phyloP scores from a whole-genome alignment of 2,113 vertebrate species.

The Chinchilla lanigera region DNA sequence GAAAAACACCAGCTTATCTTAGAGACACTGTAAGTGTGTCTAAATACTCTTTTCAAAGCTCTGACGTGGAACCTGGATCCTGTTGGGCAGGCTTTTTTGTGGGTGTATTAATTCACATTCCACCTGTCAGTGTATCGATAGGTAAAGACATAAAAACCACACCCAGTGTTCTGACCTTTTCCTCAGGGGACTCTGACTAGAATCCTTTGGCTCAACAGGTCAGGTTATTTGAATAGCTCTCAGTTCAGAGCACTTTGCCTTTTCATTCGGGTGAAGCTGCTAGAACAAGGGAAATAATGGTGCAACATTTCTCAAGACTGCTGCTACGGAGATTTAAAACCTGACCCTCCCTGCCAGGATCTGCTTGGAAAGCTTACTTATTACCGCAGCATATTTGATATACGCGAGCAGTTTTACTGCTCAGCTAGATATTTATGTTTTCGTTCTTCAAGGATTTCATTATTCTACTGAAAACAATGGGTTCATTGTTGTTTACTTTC shows the following conservation, averaged over 20 bases:
- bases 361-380: slow-evolving; percentile 64
- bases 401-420: slow-evolving; percentile 23
- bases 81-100: slow-evolving; percentile 85
- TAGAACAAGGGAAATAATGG: slow-evolving; percentile 80
- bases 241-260: slow-evolving; percentile 77
- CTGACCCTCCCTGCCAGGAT: slow-evolving; percentile 85
- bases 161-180: slow-evolving; percentile 83
- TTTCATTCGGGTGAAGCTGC: slow-evolving; percentile 71
- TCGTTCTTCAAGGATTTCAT: slow-evolving; percentile 70
- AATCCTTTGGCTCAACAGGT: slow-evolving; percentile 75
- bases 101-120: slow-evolving; percentile 84
- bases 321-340: slow-evolving; percentile 86
- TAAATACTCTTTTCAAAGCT: slow-evolving; percentile 73
- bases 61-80: slow-evolving; percentile 83
- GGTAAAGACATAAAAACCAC: slow-evolving; percentile 86
- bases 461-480: slow-evolving; percentile 47
- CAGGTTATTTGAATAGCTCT: slow-evolving; percentile 77
- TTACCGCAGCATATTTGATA: neutral
- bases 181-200: slow-evolving; percentile 76
- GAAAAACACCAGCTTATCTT: slow-evolving; percentile 71
- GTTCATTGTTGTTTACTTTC: slow-evolving; percentile 13
- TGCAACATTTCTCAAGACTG: slow-evolving; percentile 83
- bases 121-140: slow-evolving; percentile 82
- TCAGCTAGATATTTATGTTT: slow-evolving; percentile 73
- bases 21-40: slow-evolving; percentile 75